Evolutionary conservation across 2,113 vertebrate genomes (phyloP).

Genomic region (Nothoprocta pentlandii): DNA sequence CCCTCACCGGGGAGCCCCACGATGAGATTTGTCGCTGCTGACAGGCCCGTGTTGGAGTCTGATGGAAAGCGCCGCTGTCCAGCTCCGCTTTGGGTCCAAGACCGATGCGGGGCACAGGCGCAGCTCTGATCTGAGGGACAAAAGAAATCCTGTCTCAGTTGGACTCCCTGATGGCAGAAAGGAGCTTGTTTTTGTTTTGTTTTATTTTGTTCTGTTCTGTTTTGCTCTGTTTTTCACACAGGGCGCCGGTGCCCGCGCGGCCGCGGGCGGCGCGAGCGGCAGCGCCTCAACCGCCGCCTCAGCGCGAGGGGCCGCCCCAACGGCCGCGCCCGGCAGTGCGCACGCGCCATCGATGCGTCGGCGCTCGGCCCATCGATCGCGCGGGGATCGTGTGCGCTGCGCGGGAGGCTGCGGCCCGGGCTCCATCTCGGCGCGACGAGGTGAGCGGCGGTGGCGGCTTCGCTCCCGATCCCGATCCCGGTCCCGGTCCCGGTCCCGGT

Average conservation of each 20-base stretch:
- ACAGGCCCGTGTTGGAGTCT: no score
- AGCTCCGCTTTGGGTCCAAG: no score
- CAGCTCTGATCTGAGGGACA: neutral
- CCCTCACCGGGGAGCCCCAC: neutral
- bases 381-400: neutral
- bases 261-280: no score
- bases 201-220: no score
- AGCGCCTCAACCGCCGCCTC: no score
- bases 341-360: neutral
- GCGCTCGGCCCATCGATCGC: neutral
- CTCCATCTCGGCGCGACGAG: fast-evolving
- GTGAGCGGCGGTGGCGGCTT: no score
- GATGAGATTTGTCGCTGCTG: no score
- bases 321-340: fast-evolving
- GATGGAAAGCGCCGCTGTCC: no score
- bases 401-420: fast-evolving
- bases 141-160: neutral
- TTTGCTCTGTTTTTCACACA: no score
- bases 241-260: no score
- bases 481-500: fast-evolving
- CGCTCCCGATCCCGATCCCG: fast-evolving
- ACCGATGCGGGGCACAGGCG: no score
- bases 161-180: neutral
- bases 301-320: neutral
- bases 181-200: no score